Base-by-base conservation (phyloP, 2,888 invertebrate genomes). In the Corythucha ciliata region DNA sequence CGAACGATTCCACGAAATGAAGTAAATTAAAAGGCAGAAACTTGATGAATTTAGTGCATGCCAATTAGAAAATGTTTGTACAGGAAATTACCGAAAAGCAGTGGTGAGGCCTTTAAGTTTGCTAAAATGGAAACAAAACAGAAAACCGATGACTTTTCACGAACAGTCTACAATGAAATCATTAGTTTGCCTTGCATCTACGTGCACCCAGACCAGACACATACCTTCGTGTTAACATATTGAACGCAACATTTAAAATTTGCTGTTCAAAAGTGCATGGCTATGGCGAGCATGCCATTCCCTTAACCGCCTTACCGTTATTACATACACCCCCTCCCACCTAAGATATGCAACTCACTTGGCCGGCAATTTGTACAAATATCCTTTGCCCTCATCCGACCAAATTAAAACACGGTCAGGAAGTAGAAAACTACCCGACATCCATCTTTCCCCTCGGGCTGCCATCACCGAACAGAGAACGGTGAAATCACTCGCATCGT, bases 321-420 rank as follows among this genome's bases (percentile, higher is more conserved):
- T n/a, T n/a, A n/a, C n/a, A n/a, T n/a, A n/a, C n/a, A n/a, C n/a
- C n/a, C n/a, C n/a, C n/a, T n/a, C n/a, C n/a, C n/a, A n/a, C n/a
- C n/a, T n/a, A n/a, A n/a, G n/a, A n/a, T n/a, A n/a, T 33, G 33
- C 33, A 4, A 68, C 84, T 78, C 79, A 97, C 90, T 94, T 96
- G 62, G 91, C 84, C 1, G 98, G 97, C 61, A 98, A 73, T 69
- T 85, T 90, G 72, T 91, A 98, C 46, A 98, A 74, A 69, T 93
- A 96, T 45, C 92, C 93, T 65, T 89, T 90, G 54, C 97, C 97
- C 64, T 92, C 91, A 44, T 91, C 92, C 44, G 91, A 93, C 86
- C 94, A 96, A 8, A 96, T 81, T 45, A 97, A 79, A 0, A 97
- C 89, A 34, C 89, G 74, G 66, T 96, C 96, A 0, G 91, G 83